Percentiles rank a stretch among this genome's conserved stretches.
These are phyloP conservation scores for Fragum fragum DNA, from an alignment of 2,888 invertebrate genomes.

Conservation along the genomic window DNA sequence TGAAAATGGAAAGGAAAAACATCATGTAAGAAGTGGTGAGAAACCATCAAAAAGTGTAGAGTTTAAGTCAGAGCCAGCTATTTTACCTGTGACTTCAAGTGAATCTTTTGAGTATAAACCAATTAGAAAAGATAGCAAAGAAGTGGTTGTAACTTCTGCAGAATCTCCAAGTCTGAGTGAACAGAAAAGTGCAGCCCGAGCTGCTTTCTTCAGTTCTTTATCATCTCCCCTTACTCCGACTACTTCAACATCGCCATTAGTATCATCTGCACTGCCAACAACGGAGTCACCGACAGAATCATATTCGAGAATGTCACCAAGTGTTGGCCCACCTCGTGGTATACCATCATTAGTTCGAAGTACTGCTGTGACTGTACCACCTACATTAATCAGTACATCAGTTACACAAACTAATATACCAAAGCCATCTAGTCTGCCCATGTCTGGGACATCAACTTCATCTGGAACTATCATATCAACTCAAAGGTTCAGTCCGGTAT, in stretches of 20 bases:
- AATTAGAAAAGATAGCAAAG: slow-evolving; percentile 26
- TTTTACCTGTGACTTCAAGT: slow-evolving; percentile 56
- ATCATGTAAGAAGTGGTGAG: slow-evolving; percentile 15
- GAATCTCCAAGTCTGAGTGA: slow-evolving; percentile 54
- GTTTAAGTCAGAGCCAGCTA: slow-evolving; percentile 59
- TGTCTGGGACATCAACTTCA: slow-evolving; percentile 41
- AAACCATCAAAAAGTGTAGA: slow-evolving; percentile 50
- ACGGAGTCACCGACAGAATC: slow-evolving; percentile 63
- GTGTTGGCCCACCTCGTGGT: slow-evolving; percentile 39
- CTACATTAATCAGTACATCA: slow-evolving; percentile 49
- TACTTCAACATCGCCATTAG: slow-evolving; percentile 49
- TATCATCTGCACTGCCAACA: slow-evolving; percentile 42
- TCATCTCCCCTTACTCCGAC: slow-evolving; percentile 75
- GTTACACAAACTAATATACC: slow-evolving; percentile 38
- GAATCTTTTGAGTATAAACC: slow-evolving; percentile 38
- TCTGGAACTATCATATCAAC: slow-evolving; percentile 39
- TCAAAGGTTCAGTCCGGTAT: slow-evolving; percentile 63
- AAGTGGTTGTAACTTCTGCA: slow-evolving; percentile 51
- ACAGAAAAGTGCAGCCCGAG: slow-evolving; percentile 75
- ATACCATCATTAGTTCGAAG: slow-evolving; percentile 58
- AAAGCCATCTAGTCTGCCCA: slow-evolving; percentile 63
- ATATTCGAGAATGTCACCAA: slow-evolving; percentile 39
- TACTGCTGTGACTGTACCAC: slow-evolving; percentile 54
- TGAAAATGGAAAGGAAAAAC: slow-evolving; percentile 31
- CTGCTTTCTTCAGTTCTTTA: slow-evolving; percentile 78